Evolutionary conservation across 2,113 vertebrate genomes (phyloP), one percentile per base, ranked within the genome.

Genomic region (Apodemus speciosus): DNA sequence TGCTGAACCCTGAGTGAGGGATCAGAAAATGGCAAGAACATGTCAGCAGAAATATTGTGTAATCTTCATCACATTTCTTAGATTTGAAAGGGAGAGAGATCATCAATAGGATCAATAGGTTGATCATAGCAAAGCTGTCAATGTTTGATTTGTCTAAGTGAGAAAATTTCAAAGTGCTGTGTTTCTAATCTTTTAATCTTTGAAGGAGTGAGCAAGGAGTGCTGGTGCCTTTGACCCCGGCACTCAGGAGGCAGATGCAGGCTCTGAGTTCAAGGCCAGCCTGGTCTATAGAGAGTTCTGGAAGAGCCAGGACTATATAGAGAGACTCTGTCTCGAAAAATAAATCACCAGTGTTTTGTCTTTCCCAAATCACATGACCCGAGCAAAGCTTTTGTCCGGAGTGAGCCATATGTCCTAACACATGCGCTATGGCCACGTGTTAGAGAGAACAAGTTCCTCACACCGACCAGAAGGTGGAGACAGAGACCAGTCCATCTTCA

Each of bases 381-480:
- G 68, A 46, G 56, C n/a, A 7, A 94, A 85, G 89, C 10, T 16
- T 92, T 72, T 80, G 83, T 88, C 64, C 83, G 46, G 9, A 71
- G 83, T 25, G 35, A 49, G 62, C 43, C 43, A 46, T 46, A 4
- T 46, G 43, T 46, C 6, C 43, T 46, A 46, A 46, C 43, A 46
- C 20, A 87, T 0, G 0, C 14, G 91, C 81, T 69, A 30, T 2
- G 49, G 32, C 10, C 23, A 15, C 6, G 64, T 75, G 40, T 90
- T n/a, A 60, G 40, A 10, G 72, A 89, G 64, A 35, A 46, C 13
- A 53, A 10, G 23, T 56, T 87, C 88, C 90, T 88, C 86, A 89
- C 0, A 60, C 0, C 79, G 86, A 85, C 93, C 96, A 94, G 90
- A 76, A 97, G 96, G 90, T 85, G 96, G 96, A 88, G 96, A 96